Evolutionary conservation across 1,140 invertebrate genomes (phyloP), one percentile per base, ranked within the genome.

Genomic region (Thaumatotibia leucotreta): DNA sequence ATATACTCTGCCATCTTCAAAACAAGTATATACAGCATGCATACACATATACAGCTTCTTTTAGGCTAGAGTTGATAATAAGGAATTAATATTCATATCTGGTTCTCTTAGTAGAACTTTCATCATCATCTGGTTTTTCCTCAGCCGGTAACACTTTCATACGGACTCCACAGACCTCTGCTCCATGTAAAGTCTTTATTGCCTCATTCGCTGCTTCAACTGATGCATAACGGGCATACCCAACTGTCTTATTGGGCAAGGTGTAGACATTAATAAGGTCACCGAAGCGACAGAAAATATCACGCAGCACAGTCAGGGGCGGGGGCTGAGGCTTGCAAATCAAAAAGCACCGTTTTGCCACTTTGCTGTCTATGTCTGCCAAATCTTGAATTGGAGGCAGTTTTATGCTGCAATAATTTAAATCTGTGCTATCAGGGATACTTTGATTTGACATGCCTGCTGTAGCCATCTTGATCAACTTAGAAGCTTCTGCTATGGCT

Each of bases 181-280:
- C 83, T n/a, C 83, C 85, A 61, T 88, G 83, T 31, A 86, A 74
- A 8, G 61, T 63, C 29, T 69, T 78, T 0, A 86, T 88, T 4
- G 85, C 83, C 76, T 94, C 93, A 75, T 96, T 93, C 1, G 97
- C 97, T 72, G 95, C 95, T 29, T 95, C 93, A 50, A 93, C 93
- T 39, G 89, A 93, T 1, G 96, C 95, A 91, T 97, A 98, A 74
- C 97, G 96, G 1, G 96, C 97, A 86, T 97, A 98, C 0, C 97
- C 97, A 87, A 96, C 97, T 79, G 95, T 97, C 88, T 96, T 96
- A 81, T 97, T 96, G 50, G 94, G 95, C 66, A 98, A 86, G 81
- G 98, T 94, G 79, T 97, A 98, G 8, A 98, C 96, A 86, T 98
- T 97, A 65, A 98, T 98, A 1, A 98, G 91, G 80, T 96, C 95